Evolutionary conservation across 2,888 invertebrate species (phyloP).

Genomic region (Elmis aenea): DNA sequence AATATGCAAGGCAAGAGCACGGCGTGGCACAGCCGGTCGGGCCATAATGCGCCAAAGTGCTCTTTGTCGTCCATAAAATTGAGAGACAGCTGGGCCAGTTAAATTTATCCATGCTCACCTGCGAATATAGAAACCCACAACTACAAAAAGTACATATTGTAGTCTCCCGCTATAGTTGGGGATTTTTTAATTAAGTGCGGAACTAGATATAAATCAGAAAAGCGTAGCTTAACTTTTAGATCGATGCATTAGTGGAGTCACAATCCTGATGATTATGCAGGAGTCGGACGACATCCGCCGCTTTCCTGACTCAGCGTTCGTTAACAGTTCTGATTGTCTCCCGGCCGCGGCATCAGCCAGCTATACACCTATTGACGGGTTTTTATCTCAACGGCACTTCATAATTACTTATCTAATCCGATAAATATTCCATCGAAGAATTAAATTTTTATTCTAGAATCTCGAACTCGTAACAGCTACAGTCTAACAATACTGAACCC

Average conservation of each 20-base stretch:
- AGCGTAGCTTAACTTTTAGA: no score
- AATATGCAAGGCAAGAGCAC: conserved; percentile 30
- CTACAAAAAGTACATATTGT: conserved; percentile 20
- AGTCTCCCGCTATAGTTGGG: no score
- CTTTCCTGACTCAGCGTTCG: conserved; percentile 40
- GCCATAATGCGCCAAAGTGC: conserved; percentile 39
- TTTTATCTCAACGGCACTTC: no score
- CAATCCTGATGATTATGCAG: conserved; percentile 41
- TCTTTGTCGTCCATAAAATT: conserved; percentile 43
- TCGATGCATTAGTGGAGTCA: conserved; percentile 38
- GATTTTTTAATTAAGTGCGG: no score
- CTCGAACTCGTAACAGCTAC: no score
- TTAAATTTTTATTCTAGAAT: no score
- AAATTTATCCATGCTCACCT: conserved; percentile 33
- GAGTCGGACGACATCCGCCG: conserved; percentile 32
- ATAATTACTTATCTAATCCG: conserved; percentile 15
- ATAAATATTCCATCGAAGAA: conserved; percentile 9
- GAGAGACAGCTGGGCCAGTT: conserved; percentile 39
- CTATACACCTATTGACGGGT: no score
- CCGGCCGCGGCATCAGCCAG: conserved; percentile 6
- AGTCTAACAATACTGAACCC: conserved; percentile 2
- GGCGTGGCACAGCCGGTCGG: conserved; percentile 35
- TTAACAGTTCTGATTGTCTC: conserved; percentile 28
- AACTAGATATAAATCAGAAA: no score
- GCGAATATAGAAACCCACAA: conserved; percentile 21